phyloP scores from a whole-genome alignment of 2,113 vertebrate species.

The Dicaeum eximium region DNA sequence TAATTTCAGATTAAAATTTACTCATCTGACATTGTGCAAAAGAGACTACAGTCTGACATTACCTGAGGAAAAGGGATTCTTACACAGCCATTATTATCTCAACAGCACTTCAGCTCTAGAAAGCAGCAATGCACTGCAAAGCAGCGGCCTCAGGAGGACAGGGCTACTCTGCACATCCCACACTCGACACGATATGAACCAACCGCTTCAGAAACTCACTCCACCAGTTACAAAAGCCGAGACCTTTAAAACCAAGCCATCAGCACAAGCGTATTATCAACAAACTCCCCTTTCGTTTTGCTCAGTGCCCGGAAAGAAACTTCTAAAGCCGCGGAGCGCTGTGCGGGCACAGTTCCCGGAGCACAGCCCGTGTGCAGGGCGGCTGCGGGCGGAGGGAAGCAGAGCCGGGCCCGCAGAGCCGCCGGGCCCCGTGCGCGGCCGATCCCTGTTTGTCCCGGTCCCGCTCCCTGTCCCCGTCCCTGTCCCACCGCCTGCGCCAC shows the following conservation, averaged over 20 bases:
- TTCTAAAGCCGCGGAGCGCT: fast-evolving
- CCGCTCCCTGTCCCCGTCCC: fast-evolving
- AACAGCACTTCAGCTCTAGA: not conserved
- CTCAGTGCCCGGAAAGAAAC: not conserved
- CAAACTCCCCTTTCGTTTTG: not conserved
- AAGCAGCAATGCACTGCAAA: not conserved
- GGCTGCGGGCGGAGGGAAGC: no score
- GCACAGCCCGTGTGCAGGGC: fast-evolving
- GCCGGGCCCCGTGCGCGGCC: fast-evolving
- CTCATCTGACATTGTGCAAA: not conserved
- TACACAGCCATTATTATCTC: not conserved
- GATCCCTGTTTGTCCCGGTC: not conserved
- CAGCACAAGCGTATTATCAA: fast-evolving
- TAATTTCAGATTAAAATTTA: not conserved
- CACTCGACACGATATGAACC: fast-evolving
- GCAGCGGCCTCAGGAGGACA: not conserved
- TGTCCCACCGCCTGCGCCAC: not conserved
- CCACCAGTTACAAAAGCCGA: fast-evolving
- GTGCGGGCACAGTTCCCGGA: fast-evolving
- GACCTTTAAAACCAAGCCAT: not conserved
- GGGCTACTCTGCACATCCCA: not conserved
- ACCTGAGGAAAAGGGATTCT: not conserved
- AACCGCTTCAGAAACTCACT: not conserved
- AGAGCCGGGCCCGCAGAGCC: no score
- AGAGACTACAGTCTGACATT: not conserved